phyloP scores from a whole-genome alignment of 2,113 vertebrate species.

The Coreoperca whiteheadi region DNA sequence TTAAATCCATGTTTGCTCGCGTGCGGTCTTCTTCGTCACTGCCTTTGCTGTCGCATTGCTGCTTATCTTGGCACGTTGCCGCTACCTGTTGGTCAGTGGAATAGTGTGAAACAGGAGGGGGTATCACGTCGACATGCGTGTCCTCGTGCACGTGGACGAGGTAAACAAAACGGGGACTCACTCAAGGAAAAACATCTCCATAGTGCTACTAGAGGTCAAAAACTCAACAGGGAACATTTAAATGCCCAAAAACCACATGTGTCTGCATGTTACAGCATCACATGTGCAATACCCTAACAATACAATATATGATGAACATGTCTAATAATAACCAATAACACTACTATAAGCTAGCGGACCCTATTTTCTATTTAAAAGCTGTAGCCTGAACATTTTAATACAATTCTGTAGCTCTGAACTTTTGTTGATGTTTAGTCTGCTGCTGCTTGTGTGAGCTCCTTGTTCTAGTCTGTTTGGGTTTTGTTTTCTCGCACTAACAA shows the following conservation, averaged over 20 bases:
- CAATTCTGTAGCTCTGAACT: too few species aligned
- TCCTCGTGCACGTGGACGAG: not conserved
- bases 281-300: too few species aligned
- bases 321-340: not conserved
- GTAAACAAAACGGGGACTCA: not conserved
- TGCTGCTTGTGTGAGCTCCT: too few species aligned
- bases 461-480: too few species aligned
- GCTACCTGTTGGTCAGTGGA: not conserved
- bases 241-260: too few species aligned
- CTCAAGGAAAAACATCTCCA: not conserved
- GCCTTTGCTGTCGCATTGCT: not conserved
- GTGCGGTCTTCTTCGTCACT: not conserved
- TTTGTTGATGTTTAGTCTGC: too few species aligned
- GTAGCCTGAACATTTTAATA: too few species aligned
- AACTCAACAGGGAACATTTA: too few species aligned
- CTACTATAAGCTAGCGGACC: not conserved
- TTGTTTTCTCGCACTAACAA: not conserved
- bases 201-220: not conserved
- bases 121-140: not conserved
- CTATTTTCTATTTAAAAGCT: too few species aligned
- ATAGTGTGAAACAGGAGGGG: not conserved
- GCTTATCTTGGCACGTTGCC: not conserved
- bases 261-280: too few species aligned
- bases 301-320: not conserved
- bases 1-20: not conserved